Percentiles rank a stretch among this genome's conserved stretches.
Evolutionary conservation across 2,113 vertebrate species (phyloP).

Genomic region (Isurus oxyrinchus): DNA sequence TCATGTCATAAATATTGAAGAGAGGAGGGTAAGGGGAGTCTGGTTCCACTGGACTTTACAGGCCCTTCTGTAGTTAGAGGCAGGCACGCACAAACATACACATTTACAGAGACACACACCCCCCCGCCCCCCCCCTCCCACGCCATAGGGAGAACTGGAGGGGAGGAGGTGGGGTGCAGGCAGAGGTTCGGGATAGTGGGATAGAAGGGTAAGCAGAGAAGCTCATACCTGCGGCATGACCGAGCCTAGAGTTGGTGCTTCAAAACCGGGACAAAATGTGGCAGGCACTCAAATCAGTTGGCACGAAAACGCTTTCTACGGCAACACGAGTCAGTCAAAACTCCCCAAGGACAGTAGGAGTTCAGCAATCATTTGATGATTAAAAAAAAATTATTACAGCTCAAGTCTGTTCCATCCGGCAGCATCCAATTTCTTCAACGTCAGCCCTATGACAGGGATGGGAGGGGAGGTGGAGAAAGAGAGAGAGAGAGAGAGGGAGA

Average conservation of each 20-base stretch:
- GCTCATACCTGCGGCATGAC: slow-evolving; percentile 19
- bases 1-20: neutral
- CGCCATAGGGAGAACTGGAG: neutral
- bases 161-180: neutral
- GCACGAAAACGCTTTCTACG: neutral
- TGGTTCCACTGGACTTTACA: neutral
- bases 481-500: neutral
- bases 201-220: neutral
- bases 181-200: neutral
- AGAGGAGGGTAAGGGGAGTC: neutral
- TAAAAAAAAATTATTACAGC: neutral
- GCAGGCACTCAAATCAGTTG: neutral
- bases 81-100: neutral
- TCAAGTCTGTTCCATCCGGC: neutral
- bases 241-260: neutral
- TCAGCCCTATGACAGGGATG: neutral
- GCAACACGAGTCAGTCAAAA: neutral
- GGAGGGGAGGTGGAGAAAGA: neutral
- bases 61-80: neutral
- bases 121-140: neutral
- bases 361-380: neutral
- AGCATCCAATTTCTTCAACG: neutral
- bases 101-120: neutral
- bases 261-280: neutral
- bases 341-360: neutral